A percentile compares a stretch with the other conserved stretches of the same genome.
phyloP scores from a whole-genome alignment of 2,888 invertebrate species.

The Siphonodentalium dalli region DNA sequence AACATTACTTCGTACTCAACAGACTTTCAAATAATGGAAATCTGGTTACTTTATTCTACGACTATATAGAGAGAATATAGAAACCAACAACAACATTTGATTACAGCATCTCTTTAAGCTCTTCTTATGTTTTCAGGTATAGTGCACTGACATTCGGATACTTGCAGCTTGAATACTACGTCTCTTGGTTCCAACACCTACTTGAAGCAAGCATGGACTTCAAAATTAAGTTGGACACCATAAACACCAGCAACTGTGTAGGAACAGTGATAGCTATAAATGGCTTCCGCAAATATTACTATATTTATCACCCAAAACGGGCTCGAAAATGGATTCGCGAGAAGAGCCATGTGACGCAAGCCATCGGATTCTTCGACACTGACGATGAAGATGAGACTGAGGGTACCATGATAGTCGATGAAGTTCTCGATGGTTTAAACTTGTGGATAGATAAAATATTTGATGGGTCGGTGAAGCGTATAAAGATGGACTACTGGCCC shows the following conservation, averaged over 20 bases:
- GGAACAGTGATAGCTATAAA: constrained; percentile 91
- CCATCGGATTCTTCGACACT: constrained; percentile 43
- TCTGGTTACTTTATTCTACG: not conserved
- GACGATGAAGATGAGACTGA: constrained; percentile 36
- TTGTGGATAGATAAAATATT: constrained; percentile 97
- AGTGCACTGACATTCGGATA: constrained; percentile 95
- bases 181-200: constrained; percentile 91
- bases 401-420: constrained; percentile 40
- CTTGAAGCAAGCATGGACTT: constrained; percentile 76
- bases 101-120: not conserved
- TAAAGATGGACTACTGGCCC: constrained; percentile 97
- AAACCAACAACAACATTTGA: too few species aligned
- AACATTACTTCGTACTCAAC: too few species aligned
- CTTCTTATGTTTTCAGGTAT: constrained; percentile 73
- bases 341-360: constrained; percentile 36
- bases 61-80: too few species aligned
- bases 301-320: constrained; percentile 83
- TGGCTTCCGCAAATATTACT: constrained; percentile 96
- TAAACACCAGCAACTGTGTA: constrained; percentile 87
- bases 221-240: constrained; percentile 81
- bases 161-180: constrained; percentile 88
- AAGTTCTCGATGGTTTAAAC: constrained; percentile 78
- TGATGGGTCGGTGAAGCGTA: constrained; percentile 93
- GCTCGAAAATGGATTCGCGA: constrained; percentile 42
- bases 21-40: too few species aligned